These are phyloP conservation scores for Alfaro cultratus DNA, from an alignment of 2,797 vertebrate genomes.

Conservation along the genomic window DNA sequence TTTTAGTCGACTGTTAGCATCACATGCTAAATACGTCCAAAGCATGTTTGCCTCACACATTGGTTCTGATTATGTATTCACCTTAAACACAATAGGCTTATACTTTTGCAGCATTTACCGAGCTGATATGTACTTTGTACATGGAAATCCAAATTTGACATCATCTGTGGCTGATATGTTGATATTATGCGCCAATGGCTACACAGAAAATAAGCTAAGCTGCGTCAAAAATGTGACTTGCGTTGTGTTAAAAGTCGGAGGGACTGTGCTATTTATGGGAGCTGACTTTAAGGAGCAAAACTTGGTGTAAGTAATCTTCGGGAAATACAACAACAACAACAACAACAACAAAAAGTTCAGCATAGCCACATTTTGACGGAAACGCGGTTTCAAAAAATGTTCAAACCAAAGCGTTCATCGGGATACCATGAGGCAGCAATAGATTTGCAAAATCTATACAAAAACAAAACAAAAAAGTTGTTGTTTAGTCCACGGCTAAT, in stretches of 20 bases:
- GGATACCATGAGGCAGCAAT: constrained; percentile 23
- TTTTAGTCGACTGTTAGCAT: constrained; percentile 54
- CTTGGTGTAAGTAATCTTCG: neutral
- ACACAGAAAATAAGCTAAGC: constrained; percentile 55
- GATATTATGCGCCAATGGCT: constrained; percentile 66
- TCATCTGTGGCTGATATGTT: constrained; percentile 76
- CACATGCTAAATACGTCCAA: constrained; percentile 46
- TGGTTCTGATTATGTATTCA: constrained; percentile 45
- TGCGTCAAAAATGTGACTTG: constrained; percentile 27
- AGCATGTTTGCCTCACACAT: constrained; percentile 22
- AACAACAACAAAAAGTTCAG: neutral
- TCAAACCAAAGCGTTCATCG: constrained; percentile 13
- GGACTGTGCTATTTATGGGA: constrained; percentile 13
- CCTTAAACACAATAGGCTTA: constrained; percentile 35
- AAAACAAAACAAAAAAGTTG: constrained; percentile 34
- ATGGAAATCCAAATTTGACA: constrained; percentile 77
- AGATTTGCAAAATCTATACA: constrained; percentile 24
- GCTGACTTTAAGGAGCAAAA: neutral
- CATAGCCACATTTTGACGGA: constrained; percentile 23
- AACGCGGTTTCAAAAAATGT: constrained; percentile 15
- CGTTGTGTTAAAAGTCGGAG: constrained; percentile 6
- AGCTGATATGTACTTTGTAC: constrained; percentile 78
- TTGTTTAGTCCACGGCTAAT: constrained; percentile 44
- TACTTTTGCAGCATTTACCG: constrained; percentile 75
- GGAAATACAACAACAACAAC: neutral